Conservation (phyloP, 1,140 invertebrate species). For the Eupeodes corollae region DNA sequence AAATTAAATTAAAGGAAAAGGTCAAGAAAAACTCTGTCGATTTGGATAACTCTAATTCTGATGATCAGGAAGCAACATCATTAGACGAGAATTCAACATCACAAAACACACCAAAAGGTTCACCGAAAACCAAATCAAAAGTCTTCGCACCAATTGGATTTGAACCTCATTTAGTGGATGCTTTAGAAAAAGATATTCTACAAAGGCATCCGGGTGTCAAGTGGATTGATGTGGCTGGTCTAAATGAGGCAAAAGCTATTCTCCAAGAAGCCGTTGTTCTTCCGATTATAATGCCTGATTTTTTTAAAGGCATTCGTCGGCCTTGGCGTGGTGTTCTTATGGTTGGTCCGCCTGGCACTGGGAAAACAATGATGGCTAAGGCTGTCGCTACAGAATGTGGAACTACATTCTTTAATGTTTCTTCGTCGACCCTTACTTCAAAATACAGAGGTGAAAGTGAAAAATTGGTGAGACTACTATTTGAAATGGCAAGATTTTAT, state of each 20-base stretch:
- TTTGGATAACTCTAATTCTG: constrained; percentile 34
- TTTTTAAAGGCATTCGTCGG: constrained; percentile 84
- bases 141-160: constrained; percentile 63
- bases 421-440: constrained; percentile 91
- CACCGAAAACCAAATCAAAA: constrained; percentile 35
- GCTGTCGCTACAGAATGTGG: constrained; percentile 98
- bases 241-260: constrained; percentile 88
- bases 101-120: constrained; percentile 23
- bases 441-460: constrained; percentile 98
- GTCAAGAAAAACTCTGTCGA: constrained; percentile 29
- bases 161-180: constrained; percentile 69
- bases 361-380: constrained; percentile 96
- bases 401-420: constrained; percentile 98
- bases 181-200: constrained; percentile 86
- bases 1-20: constrained; percentile 23
- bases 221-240: constrained; percentile 95
- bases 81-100: constrained; percentile 32
- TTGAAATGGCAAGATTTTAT: constrained; percentile 98
- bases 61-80: constrained; percentile 35
- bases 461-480: constrained; percentile 91
- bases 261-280: constrained; percentile 95
- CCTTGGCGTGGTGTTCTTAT: constrained; percentile 79
- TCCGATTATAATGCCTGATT: constrained; percentile 95
- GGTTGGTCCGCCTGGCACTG: constrained; percentile 63
- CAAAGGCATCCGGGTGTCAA: constrained; percentile 92